A percentile compares a stretch with the other conserved stretches of the same genome.
These are phyloP conservation scores for Solea solea DNA, from an alignment of 2,113 vertebrate genomes.

Conservation along the genomic window DNA sequence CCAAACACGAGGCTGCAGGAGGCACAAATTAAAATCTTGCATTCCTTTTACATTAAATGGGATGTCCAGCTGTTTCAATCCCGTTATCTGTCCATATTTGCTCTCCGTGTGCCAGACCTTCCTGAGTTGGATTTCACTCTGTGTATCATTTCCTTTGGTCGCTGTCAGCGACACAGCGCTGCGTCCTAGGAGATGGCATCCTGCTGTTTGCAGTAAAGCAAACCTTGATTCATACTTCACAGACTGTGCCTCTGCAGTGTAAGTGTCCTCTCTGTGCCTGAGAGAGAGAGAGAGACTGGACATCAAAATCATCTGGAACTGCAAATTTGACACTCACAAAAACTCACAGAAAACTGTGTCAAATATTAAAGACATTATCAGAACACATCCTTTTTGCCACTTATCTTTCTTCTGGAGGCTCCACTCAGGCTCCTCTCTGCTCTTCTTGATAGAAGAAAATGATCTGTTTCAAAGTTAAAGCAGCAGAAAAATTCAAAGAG, in stretches of 20 bases:
- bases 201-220: slow-evolving; percentile 32
- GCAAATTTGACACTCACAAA: too few relatives aligned
- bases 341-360: too few relatives aligned
- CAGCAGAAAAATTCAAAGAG: too few relatives aligned
- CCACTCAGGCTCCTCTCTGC: too few relatives aligned
- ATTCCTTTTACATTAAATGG: slow-evolving; percentile 40
- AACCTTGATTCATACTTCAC: slow-evolving; percentile 46
- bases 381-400: too few relatives aligned
- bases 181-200: slow-evolving; percentile 28
- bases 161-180: slow-evolving; percentile 1
- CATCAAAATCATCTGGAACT: too few relatives aligned
- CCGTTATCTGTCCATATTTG: background rate
- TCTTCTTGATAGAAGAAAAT: too few relatives aligned
- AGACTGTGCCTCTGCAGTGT: slow-evolving; percentile 17
- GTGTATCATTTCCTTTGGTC: slow-evolving; percentile 30
- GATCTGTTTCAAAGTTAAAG: too few relatives aligned
- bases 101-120: slow-evolving; percentile 6
- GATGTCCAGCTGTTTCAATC: slow-evolving; percentile 37
- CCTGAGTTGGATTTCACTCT: background rate
- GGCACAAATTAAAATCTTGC: slow-evolving; percentile 50
- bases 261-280: background rate
- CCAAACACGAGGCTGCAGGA: slow-evolving; percentile 41
- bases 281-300: slow-evolving; percentile 11
- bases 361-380: too few relatives aligned
- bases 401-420: too few relatives aligned